phyloP scores from a whole-genome alignment of 2,888 invertebrate genomes.

The Rhingia rostrata region DNA sequence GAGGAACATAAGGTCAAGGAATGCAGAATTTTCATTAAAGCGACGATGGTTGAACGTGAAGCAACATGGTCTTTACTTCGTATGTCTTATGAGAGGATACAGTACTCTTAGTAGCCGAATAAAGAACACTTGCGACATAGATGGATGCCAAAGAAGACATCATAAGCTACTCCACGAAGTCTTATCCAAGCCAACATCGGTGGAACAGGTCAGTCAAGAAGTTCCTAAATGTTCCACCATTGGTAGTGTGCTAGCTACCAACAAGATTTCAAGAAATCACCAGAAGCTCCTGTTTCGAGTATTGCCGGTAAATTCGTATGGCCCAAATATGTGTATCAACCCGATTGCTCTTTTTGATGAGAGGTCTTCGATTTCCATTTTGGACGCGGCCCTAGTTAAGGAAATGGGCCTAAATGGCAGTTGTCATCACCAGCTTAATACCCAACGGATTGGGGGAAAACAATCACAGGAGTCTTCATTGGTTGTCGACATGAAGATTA shows the following conservation, averaged over 20 bases:
- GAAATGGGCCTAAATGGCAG: slow-evolving; percentile 52
- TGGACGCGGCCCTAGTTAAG: slow-evolving; percentile 32
- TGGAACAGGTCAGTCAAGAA: too few relatives aligned
- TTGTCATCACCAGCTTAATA: slow-evolving; percentile 38
- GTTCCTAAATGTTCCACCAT: too few relatives aligned
- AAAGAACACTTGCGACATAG: slow-evolving; percentile 1
- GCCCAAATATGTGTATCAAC: slow-evolving; percentile 25
- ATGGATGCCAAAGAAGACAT: too few relatives aligned
- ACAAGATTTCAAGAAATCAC: too few relatives aligned
- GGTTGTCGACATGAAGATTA: neutral
- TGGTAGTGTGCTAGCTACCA: too few relatives aligned
- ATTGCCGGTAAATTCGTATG: slow-evolving; percentile 53
- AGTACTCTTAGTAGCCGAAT: slow-evolving; percentile 10
- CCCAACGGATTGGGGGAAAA: slow-evolving; percentile 20
- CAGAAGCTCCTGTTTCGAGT: slow-evolving; percentile 51
- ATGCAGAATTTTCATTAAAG: slow-evolving; percentile 14
- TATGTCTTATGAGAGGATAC: slow-evolving; percentile 7
- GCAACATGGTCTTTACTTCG: slow-evolving; percentile 9
- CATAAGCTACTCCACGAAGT: too few relatives aligned
- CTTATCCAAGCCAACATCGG: too few relatives aligned
- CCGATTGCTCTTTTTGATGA: slow-evolving; percentile 58
- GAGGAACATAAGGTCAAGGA: slow-evolving; percentile 9
- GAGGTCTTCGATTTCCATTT: too few relatives aligned
- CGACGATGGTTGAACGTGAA: slow-evolving; percentile 16
- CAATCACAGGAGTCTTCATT: neutral